Base-by-base conservation (phyloP, 2,888 invertebrate genomes). In the Daptonema setosum region DNA sequence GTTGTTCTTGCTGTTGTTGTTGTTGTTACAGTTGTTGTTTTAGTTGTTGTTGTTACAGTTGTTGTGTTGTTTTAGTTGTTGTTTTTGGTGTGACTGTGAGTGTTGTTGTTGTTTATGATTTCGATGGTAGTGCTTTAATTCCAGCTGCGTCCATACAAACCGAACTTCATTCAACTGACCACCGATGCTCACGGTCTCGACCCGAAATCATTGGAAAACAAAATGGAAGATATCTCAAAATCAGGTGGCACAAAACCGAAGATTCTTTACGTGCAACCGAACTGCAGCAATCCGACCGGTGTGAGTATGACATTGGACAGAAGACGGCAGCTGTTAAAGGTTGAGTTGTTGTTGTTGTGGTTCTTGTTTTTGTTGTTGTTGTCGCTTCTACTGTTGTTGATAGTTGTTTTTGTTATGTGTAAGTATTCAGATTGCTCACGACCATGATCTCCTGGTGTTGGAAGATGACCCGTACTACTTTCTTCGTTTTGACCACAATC, bases 381-480 rank as follows among this genome's bases (percentile, higher is more conserved):
- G 28, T 20, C 5, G 14, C 28, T 28, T 28, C 14, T 11, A 52
- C n/a, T 52, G 24, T 11, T 22, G n/a, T 2, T 2, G n/a, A 22
- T n/a, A 47, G 22, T n/a, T 28, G 43, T 22, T 54, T 43, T 43
- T 48, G 54, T 26, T 29, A 45, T 5, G n/a, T n/a, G 45, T n/a
- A 3, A 8, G 14, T 17, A 35, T 35, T 35, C 60, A 67, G 60
- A 75, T 85, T 60, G 83, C 83, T 52, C 81, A 82, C 71, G 76
- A 79, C 68, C 83, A 81, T 69, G 80, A 85, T 71, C 78, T 85
- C 41, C 66, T 85, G 11, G 83, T 85, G 55, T 65, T 85, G 8
- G 85, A 85, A 68, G 85, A 85, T 65, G 85, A 85, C 70, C 83
- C 85, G 0, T 85, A 85, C 66, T 82, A 80, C 72, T 84, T 81